Base-by-base conservation (phyloP, 2,888 invertebrate genomes). In the Plagiodera versicolora region DNA sequence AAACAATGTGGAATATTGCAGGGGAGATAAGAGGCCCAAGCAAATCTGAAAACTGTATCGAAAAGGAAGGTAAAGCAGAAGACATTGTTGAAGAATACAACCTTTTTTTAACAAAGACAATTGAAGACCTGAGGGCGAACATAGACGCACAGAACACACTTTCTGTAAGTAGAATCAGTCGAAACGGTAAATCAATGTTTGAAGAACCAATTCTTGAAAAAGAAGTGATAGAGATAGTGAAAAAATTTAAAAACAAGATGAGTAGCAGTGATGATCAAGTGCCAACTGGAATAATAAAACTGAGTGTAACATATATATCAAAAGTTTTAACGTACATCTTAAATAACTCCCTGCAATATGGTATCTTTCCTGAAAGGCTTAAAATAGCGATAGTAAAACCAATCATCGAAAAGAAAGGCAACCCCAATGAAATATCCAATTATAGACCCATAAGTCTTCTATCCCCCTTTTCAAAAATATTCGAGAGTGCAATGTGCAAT, bases 231-330 rank as follows among this genome's bases (percentile, higher is more conserved):
- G 47, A 47, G 2, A 17, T 47, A 9, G 47, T 47, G n/a, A 47
- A 47, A 11, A 19, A 47, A 2, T 47, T 47, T 11, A 47, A 47
- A 19, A 47, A 47, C 3, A 47, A 47, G 20, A 47, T 47, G 19
- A 47, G 19, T 19, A 47, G 47, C 2, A 11, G 19, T 5, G 47
- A 47, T 19, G 47, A 47, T 17, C 19, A 47, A 18, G 11, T 47
- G 18, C 2, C 17, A 19, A 16, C 17, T 20, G 8, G 11, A 47
- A 47, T 19, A 16, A 18, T 47, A 18, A 19, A 19, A 24, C 6
- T 24, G 6, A 24, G 24, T 24, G 72, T 24, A 24, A 24, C 24
- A 24, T 6, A 24, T 24, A 6, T 24, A 24, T 24, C 24, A 5
- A 6, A 24, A 24, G 24, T 24, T 24, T 24, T 24, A 24, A 24